A percentile compares a stretch with the other conserved stretches of the same genome.
Evolutionary conservation across 1,140 invertebrate genomes (phyloP).

Genomic region (Calosoma granatense): DNA sequence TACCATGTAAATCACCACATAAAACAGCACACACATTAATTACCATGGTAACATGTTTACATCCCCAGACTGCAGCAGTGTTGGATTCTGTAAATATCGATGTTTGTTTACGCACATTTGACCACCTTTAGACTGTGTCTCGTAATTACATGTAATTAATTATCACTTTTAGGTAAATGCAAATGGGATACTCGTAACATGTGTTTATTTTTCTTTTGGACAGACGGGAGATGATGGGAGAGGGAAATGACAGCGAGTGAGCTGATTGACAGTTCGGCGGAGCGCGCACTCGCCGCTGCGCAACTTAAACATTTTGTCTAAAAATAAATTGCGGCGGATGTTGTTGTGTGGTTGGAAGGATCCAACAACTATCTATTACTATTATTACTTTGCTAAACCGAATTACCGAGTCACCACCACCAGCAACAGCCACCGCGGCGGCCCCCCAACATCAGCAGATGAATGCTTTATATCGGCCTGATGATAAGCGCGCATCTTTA

Average conservation of each 20-base stretch:
- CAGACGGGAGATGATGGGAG: conserved; percentile 1
- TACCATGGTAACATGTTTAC: neutral
- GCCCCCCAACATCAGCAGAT: too few relatives aligned
- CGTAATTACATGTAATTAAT: neutral
- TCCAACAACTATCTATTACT: too few relatives aligned
- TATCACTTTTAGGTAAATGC: conserved; percentile 1
- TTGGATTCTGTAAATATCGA: neutral
- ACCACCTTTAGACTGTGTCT: neutral
- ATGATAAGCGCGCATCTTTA: too few relatives aligned
- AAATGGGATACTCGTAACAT: neutral
- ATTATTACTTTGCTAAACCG: too few relatives aligned
- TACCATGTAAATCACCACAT: too few relatives aligned
- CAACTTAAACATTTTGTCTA: too few relatives aligned
- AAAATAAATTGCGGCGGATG: neutral
- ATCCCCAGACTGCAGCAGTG: neutral
- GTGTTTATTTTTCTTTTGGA: conserved; percentile 7
- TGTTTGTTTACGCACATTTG: neutral
- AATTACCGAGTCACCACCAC: too few relatives aligned
- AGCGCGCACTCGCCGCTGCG: neutral
- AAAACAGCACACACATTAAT: too few relatives aligned
- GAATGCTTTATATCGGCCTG: too few relatives aligned
- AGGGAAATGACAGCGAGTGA: neutral
- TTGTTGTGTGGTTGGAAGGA: too few relatives aligned
- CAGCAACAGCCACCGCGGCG: too few relatives aligned
- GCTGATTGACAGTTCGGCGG: neutral